Base-by-base conservation (phyloP, 2,113 vertebrate genomes). In the Clarias macrocephalus region DNA sequence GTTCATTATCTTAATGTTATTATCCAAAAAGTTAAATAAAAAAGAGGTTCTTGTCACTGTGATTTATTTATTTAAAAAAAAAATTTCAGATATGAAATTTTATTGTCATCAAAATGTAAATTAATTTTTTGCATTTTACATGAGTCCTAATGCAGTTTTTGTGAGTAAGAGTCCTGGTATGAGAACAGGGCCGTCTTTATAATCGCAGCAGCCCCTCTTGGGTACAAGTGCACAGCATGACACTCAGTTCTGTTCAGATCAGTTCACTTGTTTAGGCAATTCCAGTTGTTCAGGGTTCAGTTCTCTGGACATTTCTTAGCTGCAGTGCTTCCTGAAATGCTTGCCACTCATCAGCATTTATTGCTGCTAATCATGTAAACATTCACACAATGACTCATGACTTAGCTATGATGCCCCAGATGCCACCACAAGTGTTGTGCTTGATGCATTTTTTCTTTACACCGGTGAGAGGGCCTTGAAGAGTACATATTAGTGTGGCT, bases 341-440 rank as follows among this genome's bases (percentile, higher is more conserved):
- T 48, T 72, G 25, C 33, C 82, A 76, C 15, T 62, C 8, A 16
- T 30, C 3, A 25, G 30, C 21, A 56, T 84, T 66, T 15, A 12
- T 19, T 52, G 56, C 56, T 62, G 21, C 33, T 54, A 16, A 16
- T 30, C 30, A 48, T 85, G n/a, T 79, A 79, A 85, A 37, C 5
- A 52, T 85, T 66, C 66, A 48, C 13, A 66, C 42, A n/a, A 60
- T 56, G 84, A 85, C 33, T 66, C 60, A 79, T 56, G 30, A 30
- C 25, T 60, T 83, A n/a, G 81, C 88, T 88, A 84, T 83, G 83
- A 57, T 62, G 85, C 18, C 16, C 28, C 42, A 59, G 42, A 48
- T 84, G 77, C 57, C 48, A 82, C 1, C 79, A 82, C 33, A 8
- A 48, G n/a, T 83, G 72, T 52, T 68, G 63, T 63, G 42, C 59